Percentiles rank a stretch among this genome's conserved stretches.
These are phyloP conservation scores for Todiramphus chloris DNA, from an alignment of 2,113 vertebrate genomes.

Conservation along the genomic window DNA sequence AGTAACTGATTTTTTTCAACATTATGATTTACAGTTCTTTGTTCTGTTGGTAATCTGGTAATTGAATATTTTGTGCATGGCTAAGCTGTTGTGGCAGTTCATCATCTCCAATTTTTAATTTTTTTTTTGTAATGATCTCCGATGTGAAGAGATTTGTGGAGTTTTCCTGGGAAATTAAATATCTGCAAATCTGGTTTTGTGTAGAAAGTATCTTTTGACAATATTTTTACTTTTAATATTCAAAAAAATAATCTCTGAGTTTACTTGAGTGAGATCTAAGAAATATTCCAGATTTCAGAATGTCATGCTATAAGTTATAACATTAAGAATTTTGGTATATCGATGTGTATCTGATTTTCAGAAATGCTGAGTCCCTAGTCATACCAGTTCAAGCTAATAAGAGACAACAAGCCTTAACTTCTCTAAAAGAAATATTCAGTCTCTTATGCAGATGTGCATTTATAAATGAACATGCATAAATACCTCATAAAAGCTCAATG, in stretches of 20 bases:
- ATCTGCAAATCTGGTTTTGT: neutral
- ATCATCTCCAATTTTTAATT: neutral
- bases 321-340: neutral
- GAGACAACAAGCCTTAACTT: neutral
- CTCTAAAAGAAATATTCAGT: neutral
- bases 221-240: neutral
- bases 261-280: neutral
- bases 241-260: neutral
- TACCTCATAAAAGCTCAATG: neutral
- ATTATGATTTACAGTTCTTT: neutral
- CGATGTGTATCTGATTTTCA: neutral
- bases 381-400: neutral
- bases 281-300: neutral
- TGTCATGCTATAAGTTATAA: neutral
- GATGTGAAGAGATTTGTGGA: neutral
- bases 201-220: neutral
- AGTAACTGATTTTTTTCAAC: neutral
- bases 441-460: neutral
- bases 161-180: neutral
- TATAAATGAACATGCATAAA: neutral
- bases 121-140: neutral
- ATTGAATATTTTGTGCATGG: neutral
- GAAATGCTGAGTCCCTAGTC: neutral
- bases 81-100: neutral
- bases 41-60: neutral